Evolutionary conservation across 2,888 invertebrate species (phyloP).

Genomic region (Microplitis manilae): DNA sequence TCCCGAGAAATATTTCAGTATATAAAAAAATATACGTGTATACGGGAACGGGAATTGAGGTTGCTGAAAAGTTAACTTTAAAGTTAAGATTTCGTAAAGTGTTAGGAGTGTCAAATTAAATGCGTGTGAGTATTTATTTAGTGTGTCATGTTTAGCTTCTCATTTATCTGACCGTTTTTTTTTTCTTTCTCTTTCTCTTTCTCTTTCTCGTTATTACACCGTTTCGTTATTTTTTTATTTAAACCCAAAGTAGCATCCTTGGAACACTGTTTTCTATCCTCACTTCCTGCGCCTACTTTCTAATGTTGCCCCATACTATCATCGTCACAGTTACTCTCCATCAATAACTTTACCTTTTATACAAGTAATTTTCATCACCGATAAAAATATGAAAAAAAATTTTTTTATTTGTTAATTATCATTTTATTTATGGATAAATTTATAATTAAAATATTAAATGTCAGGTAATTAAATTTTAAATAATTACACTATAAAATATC

Average conservation of each 20-base stretch:
- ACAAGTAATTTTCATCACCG: background rate
- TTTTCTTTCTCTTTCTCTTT: slow-evolving; percentile 17
- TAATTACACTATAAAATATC: too few species aligned
- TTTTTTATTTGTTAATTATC: background rate
- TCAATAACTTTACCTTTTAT: slow-evolving; percentile 30
- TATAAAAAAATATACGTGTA: slow-evolving; percentile 11
- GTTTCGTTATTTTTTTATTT: slow-evolving; percentile 25
- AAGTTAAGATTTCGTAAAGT: background rate
- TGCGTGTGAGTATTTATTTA: background rate
- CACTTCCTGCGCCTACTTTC: slow-evolving; percentile 43
- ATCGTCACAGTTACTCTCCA: slow-evolving; percentile 38
- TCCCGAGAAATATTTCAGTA: slow-evolving; percentile 20
- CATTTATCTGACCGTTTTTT: slow-evolving; percentile 13
- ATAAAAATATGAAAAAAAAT: background rate
- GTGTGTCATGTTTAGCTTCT: background rate
- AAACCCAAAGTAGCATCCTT: slow-evolving; percentile 41
- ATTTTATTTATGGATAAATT: background rate
- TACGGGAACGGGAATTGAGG: background rate
- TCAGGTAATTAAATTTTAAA: background rate
- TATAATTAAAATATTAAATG: background rate
- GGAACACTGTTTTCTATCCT: slow-evolving; percentile 33
- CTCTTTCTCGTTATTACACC: slow-evolving; percentile 14
- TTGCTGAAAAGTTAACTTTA: background rate
- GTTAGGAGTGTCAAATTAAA: slow-evolving; percentile 1
- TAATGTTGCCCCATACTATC: slow-evolving; percentile 39